phyloP scores from a whole-genome alignment of 2,797 vertebrate species.

The Mormyrops attenuatus region DNA sequence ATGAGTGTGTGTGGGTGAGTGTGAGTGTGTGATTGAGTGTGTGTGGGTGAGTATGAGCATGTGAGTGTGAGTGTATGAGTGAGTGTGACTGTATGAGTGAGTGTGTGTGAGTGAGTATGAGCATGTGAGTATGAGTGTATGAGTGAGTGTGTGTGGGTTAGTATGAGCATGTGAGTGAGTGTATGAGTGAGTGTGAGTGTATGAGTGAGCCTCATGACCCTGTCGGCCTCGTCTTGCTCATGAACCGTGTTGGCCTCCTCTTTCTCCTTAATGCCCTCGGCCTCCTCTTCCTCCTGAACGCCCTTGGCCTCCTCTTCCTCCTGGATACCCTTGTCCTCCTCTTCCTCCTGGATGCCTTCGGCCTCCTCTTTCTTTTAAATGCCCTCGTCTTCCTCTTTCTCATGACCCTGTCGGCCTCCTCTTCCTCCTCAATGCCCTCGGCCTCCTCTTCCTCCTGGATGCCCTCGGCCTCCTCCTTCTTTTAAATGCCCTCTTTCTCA shows the following conservation, averaged over 20 bases:
- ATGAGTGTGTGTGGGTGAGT: background rate
- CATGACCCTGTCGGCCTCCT: background rate
- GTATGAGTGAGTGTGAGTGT: background rate
- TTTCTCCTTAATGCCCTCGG: too few species aligned
- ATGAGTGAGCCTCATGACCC: slow-evolving; percentile 18
- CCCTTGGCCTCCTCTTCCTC: too few species aligned
- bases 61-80: background rate
- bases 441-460: too few species aligned
- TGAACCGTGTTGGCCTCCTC: too few species aligned
- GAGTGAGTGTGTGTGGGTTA: background rate
- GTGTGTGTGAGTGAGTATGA: background rate
- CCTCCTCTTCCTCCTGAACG: too few species aligned
- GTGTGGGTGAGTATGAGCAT: background rate
- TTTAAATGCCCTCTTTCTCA: too few species aligned
- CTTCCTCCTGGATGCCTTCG: too few species aligned
- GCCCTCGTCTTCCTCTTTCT: too few species aligned
- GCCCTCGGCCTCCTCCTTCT: too few species aligned
- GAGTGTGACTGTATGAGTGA: background rate
- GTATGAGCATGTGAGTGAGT: background rate
- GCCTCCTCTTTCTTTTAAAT: too few species aligned
- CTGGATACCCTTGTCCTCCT: too few species aligned
- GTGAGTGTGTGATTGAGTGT: background rate
- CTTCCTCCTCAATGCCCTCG: background rate
- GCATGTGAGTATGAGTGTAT: background rate
- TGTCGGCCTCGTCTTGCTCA: too few species aligned